Evolutionary conservation across 2,797 vertebrate genomes (phyloP).

Genomic region (Peromyscus eremicus): DNA sequence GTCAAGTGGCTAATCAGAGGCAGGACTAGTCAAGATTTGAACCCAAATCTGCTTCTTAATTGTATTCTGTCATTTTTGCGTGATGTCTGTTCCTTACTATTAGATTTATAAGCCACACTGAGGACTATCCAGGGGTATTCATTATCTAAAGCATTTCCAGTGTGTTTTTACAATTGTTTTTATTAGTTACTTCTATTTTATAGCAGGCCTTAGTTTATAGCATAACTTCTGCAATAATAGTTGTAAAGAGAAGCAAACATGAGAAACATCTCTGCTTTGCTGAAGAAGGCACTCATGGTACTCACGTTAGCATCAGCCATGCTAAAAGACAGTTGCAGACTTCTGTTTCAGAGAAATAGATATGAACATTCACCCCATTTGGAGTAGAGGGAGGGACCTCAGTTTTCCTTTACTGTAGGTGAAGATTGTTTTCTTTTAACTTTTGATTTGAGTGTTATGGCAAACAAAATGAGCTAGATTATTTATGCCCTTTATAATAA

Average conservation of each 20-base stretch:
- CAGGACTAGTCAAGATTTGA: not conserved
- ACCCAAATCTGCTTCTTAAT: not conserved
- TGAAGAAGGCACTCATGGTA: not conserved
- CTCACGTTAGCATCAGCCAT: not conserved
- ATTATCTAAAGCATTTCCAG: constrained; percentile 50
- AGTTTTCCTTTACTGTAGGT: constrained; percentile 73
- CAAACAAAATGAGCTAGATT: constrained; percentile 85
- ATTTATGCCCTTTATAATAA: constrained; percentile 84
- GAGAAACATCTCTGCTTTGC: constrained; percentile 27
- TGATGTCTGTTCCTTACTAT: not conserved
- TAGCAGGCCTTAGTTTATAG: constrained; percentile 56
- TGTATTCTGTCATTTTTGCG: not conserved
- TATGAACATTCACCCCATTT: constrained; percentile 39
- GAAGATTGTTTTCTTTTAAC: constrained; percentile 61
- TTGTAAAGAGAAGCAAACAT: constrained; percentile 66
- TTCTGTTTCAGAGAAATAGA: not conserved
- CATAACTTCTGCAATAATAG: constrained; percentile 55
- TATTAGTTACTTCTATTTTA: constrained; percentile 76
- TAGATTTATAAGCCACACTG: not conserved
- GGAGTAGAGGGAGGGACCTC: constrained; percentile 77
- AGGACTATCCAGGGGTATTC: constrained; percentile 14
- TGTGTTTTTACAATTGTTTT: constrained; percentile 76
- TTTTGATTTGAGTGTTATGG: constrained; percentile 81
- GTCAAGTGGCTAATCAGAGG: not conserved
- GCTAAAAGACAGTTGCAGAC: not conserved